Percentiles rank a stretch among this genome's conserved stretches.
Evolutionary conservation across 1,140 invertebrate species (phyloP).

Genomic region (Zaprionus tsacasi): DNA sequence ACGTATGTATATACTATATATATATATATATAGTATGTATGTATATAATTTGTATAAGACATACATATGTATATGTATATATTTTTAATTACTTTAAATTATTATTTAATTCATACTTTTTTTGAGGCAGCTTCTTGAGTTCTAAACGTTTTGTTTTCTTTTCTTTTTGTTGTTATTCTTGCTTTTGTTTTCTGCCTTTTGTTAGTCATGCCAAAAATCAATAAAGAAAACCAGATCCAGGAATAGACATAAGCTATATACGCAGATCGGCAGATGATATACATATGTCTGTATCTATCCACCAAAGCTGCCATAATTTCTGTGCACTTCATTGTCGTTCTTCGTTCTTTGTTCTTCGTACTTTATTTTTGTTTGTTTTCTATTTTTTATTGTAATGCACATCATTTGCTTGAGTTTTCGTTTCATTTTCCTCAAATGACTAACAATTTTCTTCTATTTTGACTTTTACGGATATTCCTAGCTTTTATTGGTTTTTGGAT

Average conservation of each 20-base stretch:
- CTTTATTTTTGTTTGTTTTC: slow-evolving; percentile 9
- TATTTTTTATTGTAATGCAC: slow-evolving; percentile 70
- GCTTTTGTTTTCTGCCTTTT: slow-evolving; percentile 16
- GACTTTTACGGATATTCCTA: neutral
- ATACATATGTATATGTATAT: slow-evolving; percentile 19
- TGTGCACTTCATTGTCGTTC: slow-evolving; percentile 31
- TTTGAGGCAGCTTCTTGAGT: slow-evolving; percentile 55
- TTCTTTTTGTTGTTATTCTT: slow-evolving; percentile 5
- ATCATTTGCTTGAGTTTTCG: slow-evolving; percentile 23
- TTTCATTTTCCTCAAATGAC: slow-evolving; percentile 46
- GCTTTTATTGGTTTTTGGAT: slow-evolving; percentile 27
- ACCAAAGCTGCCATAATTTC: slow-evolving; percentile 24
- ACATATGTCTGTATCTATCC: neutral
- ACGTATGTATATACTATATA: slow-evolving; percentile 28
- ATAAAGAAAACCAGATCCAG: slow-evolving; percentile 37
- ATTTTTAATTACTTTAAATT: slow-evolving; percentile 19
- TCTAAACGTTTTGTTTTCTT: slow-evolving; percentile 18
- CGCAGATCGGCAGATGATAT: slow-evolving; percentile 29
- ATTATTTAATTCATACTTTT: slow-evolving; percentile 37
- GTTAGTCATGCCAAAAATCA: slow-evolving; percentile 8
- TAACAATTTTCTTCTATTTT: slow-evolving; percentile 47
- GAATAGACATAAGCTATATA: slow-evolving; percentile 30
- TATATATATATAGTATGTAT: slow-evolving; percentile 33
- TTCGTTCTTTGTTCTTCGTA: neutral
- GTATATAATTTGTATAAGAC: slow-evolving; percentile 38